These are phyloP conservation scores for Axea sp. DNA, from an alignment of 2,888 invertebrate species.

Conservation along the genomic window DNA sequence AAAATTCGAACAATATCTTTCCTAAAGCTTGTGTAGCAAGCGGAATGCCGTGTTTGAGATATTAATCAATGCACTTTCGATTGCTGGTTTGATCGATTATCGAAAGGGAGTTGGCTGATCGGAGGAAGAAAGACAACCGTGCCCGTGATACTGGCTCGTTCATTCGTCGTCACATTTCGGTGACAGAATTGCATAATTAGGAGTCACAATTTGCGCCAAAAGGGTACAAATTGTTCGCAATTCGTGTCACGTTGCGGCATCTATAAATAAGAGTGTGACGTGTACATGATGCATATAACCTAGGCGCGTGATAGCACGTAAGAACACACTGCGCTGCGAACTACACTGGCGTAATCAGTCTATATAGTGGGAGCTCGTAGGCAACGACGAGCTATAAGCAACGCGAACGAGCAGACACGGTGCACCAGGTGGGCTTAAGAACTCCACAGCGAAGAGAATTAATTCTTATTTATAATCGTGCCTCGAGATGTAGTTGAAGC, in stretches of 20 bases:
- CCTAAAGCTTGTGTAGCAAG: too few relatives aligned
- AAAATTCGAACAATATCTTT: too few relatives aligned
- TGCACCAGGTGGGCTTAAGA: conserved; percentile 66
- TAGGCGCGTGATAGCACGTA: conserved; percentile 29
- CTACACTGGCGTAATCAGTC: conserved; percentile 41
- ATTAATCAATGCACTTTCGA: too few relatives aligned
- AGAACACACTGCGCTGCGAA: conserved; percentile 22
- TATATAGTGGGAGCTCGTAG: conserved; percentile 28
- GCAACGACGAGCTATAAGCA: conserved; percentile 52
- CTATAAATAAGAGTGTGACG: conserved; percentile 59
- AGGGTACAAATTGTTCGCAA: conserved; percentile 45
- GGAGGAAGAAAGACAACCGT: too few relatives aligned
- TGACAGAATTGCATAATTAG: conserved; percentile 37
- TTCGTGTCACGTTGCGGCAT: conserved; percentile 60
- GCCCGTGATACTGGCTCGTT: conserved; percentile 13
- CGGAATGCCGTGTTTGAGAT: too few relatives aligned
- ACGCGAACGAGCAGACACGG: conserved; percentile 44
- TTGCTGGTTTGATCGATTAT: too few relatives aligned
- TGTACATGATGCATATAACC: conserved; percentile 40
- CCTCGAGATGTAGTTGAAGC: conserved; percentile 50
- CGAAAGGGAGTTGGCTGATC: too few relatives aligned
- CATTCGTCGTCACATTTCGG: conserved; percentile 26
- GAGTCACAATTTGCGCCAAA: conserved; percentile 26
- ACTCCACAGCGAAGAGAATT: conserved; percentile 62
- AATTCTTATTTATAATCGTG: conserved; percentile 67